These are phyloP conservation scores for Coenonympha arcania DNA, from an alignment of 2,888 invertebrate genomes.

Conservation along the genomic window DNA sequence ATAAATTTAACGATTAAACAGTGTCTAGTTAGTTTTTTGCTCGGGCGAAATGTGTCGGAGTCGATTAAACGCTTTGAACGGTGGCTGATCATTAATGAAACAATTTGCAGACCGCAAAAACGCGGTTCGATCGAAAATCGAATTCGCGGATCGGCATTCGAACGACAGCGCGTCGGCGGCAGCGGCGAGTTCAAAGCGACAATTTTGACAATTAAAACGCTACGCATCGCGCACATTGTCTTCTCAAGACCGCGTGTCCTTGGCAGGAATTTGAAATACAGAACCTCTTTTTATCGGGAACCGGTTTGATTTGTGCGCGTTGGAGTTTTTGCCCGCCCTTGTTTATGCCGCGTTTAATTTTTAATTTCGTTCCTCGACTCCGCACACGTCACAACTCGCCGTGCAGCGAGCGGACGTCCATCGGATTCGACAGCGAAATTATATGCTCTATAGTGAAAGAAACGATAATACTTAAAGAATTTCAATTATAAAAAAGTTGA, in stretches of 20 bases:
- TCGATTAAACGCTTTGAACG: constrained; percentile 20
- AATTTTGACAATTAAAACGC: constrained; percentile 72
- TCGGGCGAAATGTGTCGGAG: constrained; percentile 16
- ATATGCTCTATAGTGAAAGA: background rate
- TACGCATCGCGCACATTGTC: constrained; percentile 59
- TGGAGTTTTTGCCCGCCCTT: constrained; percentile 30
- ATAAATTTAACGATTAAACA: constrained; percentile 19
- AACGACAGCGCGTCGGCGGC: constrained; percentile 29
- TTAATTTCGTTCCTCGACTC: constrained; percentile 28
- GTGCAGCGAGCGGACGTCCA: background rate
- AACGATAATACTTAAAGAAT: background rate
- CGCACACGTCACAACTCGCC: background rate
- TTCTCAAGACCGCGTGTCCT: constrained; percentile 54
- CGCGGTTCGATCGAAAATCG: constrained; percentile 41
- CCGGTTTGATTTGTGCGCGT: constrained; percentile 55
- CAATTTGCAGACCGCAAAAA: constrained; percentile 29
- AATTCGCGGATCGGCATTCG: constrained; percentile 37
- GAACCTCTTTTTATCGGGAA: constrained; percentile 43
- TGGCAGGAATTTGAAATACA: constrained; percentile 61
- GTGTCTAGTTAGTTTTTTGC: constrained; percentile 11
- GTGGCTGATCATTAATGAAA: constrained; percentile 27
- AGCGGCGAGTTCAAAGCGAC: constrained; percentile 59
- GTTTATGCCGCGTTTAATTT: constrained; percentile 39
- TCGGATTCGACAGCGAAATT: background rate
- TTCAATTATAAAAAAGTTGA: too few relatives aligned